These are phyloP conservation scores for Pampus argenteus DNA, from an alignment of 2,797 vertebrate species.

Conservation along the genomic window DNA sequence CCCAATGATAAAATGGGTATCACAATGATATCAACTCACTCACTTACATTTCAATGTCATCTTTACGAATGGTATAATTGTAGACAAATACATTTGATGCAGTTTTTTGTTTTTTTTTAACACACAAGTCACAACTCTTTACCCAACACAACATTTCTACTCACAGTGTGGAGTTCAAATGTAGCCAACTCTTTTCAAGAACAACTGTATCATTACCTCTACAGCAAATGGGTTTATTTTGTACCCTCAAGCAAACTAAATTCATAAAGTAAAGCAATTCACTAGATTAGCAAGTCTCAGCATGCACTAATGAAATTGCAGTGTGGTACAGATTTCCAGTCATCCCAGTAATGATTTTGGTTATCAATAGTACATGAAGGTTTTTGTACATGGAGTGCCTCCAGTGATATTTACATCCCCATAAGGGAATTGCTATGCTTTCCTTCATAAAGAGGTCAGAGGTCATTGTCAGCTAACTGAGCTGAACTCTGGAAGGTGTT, in stretches of 20 bases:
- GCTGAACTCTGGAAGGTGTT: background rate
- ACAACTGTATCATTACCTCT: too few relatives aligned
- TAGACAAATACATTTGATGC: too few relatives aligned
- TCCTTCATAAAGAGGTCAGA: constrained; percentile 22
- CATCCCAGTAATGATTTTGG: background rate
- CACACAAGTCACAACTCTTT: background rate
- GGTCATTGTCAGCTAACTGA: constrained; percentile 21
- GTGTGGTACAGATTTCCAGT: background rate
- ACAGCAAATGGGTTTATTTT: background rate
- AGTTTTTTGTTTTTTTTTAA: too few relatives aligned
- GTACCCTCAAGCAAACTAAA: background rate
- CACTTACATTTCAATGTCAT: background rate
- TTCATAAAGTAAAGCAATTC: background rate
- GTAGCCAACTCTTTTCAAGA: background rate
- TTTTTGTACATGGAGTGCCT: constrained; percentile 4
- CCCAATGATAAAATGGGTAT: too few relatives aligned
- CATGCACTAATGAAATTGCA: background rate
- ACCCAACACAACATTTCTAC: background rate
- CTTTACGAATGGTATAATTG: background rate
- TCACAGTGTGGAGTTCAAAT: background rate
- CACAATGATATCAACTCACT: too few relatives aligned
- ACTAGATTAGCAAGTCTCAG: background rate
- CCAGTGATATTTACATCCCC: constrained; percentile 5
- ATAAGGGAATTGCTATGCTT: constrained; percentile 7
- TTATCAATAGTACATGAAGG: constrained; percentile 14